These are phyloP conservation scores for Triplophysa siluroides DNA, from an alignment of 2,113 vertebrate species.

Conservation along the genomic window DNA sequence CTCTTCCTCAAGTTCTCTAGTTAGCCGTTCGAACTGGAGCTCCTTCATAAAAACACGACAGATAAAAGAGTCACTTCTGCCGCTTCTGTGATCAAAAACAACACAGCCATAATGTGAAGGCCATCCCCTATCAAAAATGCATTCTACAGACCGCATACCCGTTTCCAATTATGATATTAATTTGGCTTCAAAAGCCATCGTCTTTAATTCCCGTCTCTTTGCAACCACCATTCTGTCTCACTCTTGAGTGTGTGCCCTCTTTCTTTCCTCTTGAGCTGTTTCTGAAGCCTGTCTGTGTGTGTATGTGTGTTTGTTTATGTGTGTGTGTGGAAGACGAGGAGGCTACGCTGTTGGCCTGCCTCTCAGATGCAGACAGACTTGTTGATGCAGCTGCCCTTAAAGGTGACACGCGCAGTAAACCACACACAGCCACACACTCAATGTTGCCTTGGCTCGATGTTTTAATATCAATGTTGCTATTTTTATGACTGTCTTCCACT, in stretches of 20 bases:
- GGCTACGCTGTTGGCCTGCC: constrained; percentile 39
- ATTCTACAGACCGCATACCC: constrained; percentile 38
- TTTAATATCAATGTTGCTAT: constrained; percentile 3
- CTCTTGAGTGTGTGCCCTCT: constrained; percentile 15
- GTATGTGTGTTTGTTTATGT: constrained; percentile 37
- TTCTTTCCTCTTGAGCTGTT: constrained; percentile 2
- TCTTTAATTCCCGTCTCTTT: constrained; percentile 8
- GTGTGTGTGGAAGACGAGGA: constrained; percentile 21
- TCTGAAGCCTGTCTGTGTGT: constrained; percentile 39
- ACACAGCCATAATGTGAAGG: constrained; percentile 26
- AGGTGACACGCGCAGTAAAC: constrained; percentile 24
- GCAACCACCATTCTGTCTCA: constrained; percentile 22
- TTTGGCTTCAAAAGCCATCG: constrained; percentile 9
- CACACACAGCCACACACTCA: constrained; percentile 19
- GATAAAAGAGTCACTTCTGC: constrained; percentile 5
- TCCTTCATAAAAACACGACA: constrained; percentile 76
- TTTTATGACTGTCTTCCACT: constrained; percentile 16
- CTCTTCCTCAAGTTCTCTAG: constrained; percentile 97
- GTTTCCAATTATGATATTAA: constrained; percentile 42
- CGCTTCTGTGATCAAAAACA: constrained; percentile 36
- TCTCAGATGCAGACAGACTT: constrained; percentile 34
- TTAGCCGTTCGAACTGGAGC: constrained; percentile 98
- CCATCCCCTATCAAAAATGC: neutral
- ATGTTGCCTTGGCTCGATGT: neutral
- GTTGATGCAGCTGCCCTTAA: constrained; percentile 51